Conservation (phyloP, 2,797 vertebrate species). For the Falco novaeseelandiae region DNA sequence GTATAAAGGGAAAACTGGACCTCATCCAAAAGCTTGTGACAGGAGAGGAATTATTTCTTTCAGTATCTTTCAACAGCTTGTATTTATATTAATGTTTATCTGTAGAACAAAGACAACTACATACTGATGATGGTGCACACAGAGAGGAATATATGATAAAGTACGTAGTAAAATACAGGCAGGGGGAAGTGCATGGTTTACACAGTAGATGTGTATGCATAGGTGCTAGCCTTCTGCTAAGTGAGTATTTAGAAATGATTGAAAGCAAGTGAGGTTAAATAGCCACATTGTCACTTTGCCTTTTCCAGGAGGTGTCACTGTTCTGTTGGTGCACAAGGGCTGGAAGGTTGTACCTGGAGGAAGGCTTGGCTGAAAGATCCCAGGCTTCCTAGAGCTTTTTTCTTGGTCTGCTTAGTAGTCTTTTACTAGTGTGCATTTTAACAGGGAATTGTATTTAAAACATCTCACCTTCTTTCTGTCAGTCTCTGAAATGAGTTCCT, state of each 20-base stretch:
- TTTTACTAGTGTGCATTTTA: background rate
- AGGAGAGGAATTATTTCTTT: background rate
- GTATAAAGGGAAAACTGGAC: background rate
- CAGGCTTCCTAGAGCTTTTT: background rate
- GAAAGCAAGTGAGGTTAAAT: background rate
- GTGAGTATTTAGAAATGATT: background rate
- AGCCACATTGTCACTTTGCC: background rate
- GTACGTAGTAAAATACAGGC: background rate
- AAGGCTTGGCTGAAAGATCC: background rate
- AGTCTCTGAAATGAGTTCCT: background rate
- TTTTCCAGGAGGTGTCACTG: slow-evolving; percentile 39
- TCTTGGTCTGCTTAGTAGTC: background rate
- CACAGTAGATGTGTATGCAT: rapidly evolving
- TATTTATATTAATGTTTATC: background rate
- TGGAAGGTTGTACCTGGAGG: background rate
- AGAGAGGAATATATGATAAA: background rate
- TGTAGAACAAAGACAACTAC: background rate
- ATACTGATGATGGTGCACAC: background rate
- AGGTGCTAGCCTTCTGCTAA: background rate
- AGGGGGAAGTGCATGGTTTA: background rate
- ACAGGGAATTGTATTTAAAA: background rate
- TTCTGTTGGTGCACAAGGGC: background rate
- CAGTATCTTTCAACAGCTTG: background rate
- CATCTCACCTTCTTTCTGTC: background rate
- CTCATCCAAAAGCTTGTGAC: background rate